Evolutionary conservation across 37 sponge, comb jelly and placozoan genomes (phyloP), one percentile per base, ranked within the genome.

Genomic region (Agelas oroides): DNA sequence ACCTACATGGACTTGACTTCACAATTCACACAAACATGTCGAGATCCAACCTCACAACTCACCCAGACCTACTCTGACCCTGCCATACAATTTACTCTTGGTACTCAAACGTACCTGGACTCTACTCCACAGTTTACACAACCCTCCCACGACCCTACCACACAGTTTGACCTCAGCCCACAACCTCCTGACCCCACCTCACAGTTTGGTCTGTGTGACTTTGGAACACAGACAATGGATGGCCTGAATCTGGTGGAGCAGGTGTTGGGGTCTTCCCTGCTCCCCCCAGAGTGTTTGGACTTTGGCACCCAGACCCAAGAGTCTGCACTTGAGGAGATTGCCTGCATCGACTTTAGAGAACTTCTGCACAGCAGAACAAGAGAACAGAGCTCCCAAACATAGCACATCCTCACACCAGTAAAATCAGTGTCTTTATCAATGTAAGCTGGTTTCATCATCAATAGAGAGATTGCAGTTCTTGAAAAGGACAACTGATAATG

Each of bases 231-330:
- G 68, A 90, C 85, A 1, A 23, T 46, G n/a, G 21, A 41, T 38
- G n/a, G 36, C 23, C 37, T 40, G 52, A 35, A 38, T 20, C 15
- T 40, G 41, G 53, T 71, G 24, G 72, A 71, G 31, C 46, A 38
- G 12, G n/a, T 30, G 53, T 23, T 76, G n/a, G 39, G 28, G 3
- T 19, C 21, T 23, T 25, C 21, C 34, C 59, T 87, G 21, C 72
- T 87, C 30, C 74, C 74, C 40, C 73, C 81, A 30, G 81, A 53
- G 65, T 87, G 80, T 37, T 35, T 87, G 59, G 81, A 77, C 59
- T 85, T 85, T 85, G 86, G 86, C n/a, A 85, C 86, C 17, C 86
- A 85, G 56, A 85, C 86, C 18, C 46, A 33, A 3, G 73, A 82
- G 23, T 74, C 63, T 32, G 13, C 55, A 28, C 56, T 75, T 19